phyloP scores from a whole-genome alignment of 2,797 vertebrate species.

The Chaetodon trifasciatus region DNA sequence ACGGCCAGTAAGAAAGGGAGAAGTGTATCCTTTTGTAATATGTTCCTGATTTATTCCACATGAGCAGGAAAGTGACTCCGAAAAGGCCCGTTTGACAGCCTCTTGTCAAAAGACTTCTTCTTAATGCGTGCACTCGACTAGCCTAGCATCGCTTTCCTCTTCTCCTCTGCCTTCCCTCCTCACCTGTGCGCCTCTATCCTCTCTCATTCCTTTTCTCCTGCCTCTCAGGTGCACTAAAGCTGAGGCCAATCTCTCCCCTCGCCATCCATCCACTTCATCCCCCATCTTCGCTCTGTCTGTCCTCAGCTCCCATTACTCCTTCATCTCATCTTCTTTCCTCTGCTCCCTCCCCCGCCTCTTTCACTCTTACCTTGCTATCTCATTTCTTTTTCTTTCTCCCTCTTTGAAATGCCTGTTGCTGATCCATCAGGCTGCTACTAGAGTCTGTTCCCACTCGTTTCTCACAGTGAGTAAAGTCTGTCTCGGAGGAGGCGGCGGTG shows the following conservation, averaged over 20 bases:
- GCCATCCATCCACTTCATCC: slow-evolving; percentile 73
- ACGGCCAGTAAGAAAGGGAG: slow-evolving; percentile 33
- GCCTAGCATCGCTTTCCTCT: neutral
- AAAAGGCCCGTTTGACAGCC: slow-evolving; percentile 42
- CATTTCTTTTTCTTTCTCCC: slow-evolving; percentile 63
- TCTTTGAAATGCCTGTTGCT: slow-evolving; percentile 75
- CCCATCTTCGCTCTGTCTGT: slow-evolving; percentile 57
- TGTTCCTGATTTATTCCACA: slow-evolving; percentile 54
- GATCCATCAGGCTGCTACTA: slow-evolving; percentile 70
- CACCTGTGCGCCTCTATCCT: slow-evolving; percentile 15
- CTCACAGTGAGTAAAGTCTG: slow-evolving; percentile 75
- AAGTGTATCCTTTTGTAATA: slow-evolving; percentile 53
- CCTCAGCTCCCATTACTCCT: slow-evolving; percentile 49
- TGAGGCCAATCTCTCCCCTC: slow-evolving; percentile 63
- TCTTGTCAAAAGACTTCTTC: slow-evolving; percentile 38
- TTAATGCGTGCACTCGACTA: slow-evolving; percentile 39
- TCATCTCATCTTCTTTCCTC: slow-evolving; percentile 51
- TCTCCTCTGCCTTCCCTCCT: neutral
- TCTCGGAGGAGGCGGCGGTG: slow-evolving; percentile 49
- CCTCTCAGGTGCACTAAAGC: slow-evolving; percentile 59
- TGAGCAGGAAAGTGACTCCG: slow-evolving; percentile 8
- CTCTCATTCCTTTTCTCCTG: slow-evolving; percentile 38
- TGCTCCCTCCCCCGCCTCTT: slow-evolving; percentile 40
- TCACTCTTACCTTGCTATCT: slow-evolving; percentile 63
- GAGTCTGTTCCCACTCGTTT: slow-evolving; percentile 69